These are phyloP conservation scores for Mellivora capensis DNA, from an alignment of 2,113 vertebrate species.

Conservation along the genomic window DNA sequence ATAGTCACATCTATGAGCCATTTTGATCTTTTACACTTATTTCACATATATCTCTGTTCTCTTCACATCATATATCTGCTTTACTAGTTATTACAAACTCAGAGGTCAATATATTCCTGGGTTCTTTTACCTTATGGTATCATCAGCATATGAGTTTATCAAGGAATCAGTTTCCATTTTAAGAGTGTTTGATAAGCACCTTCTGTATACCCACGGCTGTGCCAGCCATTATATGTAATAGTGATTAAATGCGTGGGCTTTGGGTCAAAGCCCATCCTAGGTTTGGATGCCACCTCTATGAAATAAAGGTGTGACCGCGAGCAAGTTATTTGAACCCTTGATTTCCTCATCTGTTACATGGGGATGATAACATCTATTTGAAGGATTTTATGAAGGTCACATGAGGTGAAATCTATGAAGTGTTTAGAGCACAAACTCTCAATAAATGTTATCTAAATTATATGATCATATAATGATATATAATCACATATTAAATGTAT, in stretches of 20 bases:
- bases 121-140: neutral
- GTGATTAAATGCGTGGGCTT: neutral
- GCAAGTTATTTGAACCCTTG: neutral
- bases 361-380: neutral
- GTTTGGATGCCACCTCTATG: neutral
- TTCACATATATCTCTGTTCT: neutral
- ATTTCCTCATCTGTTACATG: neutral
- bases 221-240: neutral
- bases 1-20: neutral
- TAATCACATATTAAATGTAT: too few relatives aligned
- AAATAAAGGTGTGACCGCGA: neutral
- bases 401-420: neutral
- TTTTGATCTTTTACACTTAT: neutral
- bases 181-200: neutral
- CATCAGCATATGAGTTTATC: neutral
- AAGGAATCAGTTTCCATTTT: neutral
- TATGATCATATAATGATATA: neutral
- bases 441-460: conserved; percentile 45
- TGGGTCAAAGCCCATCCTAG: neutral
- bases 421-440: neutral
- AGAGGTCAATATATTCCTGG: neutral
- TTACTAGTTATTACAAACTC: neutral
- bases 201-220: neutral
- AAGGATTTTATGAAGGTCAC: neutral
- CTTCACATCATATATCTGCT: neutral